phyloP scores from a whole-genome alignment of 2,888 invertebrate species.

The Drosophila anomelani region DNA sequence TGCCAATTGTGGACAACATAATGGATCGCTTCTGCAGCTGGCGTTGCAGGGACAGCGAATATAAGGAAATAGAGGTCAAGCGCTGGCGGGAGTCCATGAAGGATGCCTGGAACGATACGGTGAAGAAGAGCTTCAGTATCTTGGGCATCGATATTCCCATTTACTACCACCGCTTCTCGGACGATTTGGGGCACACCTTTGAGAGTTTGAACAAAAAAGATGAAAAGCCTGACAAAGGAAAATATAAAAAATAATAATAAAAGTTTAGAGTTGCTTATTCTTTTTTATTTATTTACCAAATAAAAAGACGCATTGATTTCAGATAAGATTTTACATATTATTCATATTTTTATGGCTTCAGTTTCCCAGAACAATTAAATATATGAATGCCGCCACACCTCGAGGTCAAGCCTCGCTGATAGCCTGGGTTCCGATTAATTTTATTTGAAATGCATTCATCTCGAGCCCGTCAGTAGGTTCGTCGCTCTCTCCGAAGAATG shows the following conservation, averaged over 20 bases:
- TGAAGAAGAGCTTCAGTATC: constrained; percentile 10
- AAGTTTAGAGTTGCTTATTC: background rate
- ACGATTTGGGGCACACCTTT: constrained; percentile 5
- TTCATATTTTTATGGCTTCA: background rate
- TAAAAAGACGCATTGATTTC: background rate
- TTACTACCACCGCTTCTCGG: constrained; percentile 6
- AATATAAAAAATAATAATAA: background rate
- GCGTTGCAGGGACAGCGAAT: constrained; percentile 2
- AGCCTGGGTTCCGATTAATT: background rate
- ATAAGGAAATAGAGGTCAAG: background rate
- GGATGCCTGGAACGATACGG: constrained; percentile 33
- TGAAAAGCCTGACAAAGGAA: background rate
- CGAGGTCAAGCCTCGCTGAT: constrained; percentile 3
- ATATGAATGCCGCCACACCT: background rate
- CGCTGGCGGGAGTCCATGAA: constrained; percentile 26
- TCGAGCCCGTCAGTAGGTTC: background rate
- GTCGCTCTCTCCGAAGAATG: background rate
- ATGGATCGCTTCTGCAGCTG: constrained; percentile 18
- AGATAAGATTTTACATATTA: background rate
- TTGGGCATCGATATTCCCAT: constrained; percentile 2
- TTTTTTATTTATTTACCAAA: background rate
- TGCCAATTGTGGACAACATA: constrained; percentile 4
- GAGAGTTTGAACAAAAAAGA: background rate
- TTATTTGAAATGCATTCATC: background rate
- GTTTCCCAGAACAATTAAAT: constrained; percentile 2